Conservation (phyloP, 2,113 vertebrate genomes). For the Channa argus region DNA sequence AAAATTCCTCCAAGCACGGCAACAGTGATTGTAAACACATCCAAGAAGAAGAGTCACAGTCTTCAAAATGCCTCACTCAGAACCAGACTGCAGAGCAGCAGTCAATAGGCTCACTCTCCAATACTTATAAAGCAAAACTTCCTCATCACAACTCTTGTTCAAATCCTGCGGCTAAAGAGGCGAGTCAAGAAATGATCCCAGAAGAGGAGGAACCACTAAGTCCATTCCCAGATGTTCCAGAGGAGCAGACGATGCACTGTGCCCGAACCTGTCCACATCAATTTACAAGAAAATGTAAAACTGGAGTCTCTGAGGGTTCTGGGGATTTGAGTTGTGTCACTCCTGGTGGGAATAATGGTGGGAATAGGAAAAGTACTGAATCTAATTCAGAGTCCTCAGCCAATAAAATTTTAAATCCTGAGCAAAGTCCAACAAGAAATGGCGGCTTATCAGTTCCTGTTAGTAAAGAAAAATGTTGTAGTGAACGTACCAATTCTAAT, state of each 20-base stretch:
- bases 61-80: slow-evolving; percentile 76
- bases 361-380: background rate
- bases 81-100: slow-evolving; percentile 75
- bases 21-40: slow-evolving; percentile 29
- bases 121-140: slow-evolving; percentile 60
- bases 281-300: slow-evolving; percentile 47
- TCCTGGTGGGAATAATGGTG: background rate
- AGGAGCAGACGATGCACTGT: slow-evolving; percentile 78
- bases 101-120: slow-evolving; percentile 43
- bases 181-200: slow-evolving; percentile 47
- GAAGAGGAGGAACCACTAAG: background rate
- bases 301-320: background rate
- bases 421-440: background rate
- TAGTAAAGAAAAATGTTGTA: slow-evolving; percentile 2
- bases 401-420: background rate
- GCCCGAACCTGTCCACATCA: slow-evolving; percentile 75
- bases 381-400: background rate
- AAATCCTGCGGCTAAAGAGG: slow-evolving; percentile 36
- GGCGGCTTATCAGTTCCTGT: background rate
- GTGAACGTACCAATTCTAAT: background rate
- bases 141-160: slow-evolving; percentile 17
- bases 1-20: slow-evolving; percentile 74
- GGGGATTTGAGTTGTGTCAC: background rate
- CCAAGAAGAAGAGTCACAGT: slow-evolving; percentile 50
- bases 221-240: slow-evolving; percentile 11